Evolutionary conservation across 2,797 vertebrate species (phyloP), one percentile per base, ranked within the genome.

Genomic region (Carapus acus): DNA sequence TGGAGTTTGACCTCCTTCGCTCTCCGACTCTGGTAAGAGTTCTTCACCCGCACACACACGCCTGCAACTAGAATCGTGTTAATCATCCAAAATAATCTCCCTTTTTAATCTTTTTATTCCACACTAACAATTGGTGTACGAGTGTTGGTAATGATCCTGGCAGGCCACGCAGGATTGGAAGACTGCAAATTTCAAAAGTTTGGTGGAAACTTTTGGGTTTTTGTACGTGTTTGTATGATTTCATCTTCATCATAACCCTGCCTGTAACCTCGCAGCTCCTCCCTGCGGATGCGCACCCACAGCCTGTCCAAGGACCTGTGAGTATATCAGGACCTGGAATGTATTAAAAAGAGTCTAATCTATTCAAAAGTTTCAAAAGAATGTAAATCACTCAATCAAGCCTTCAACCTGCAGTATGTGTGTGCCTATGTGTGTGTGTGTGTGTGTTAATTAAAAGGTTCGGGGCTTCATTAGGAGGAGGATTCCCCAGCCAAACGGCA

Each of bases 391-490:
- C 24, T 27, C 24, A 27, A 5, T 4, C 9, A 9, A 5, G 24
- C 24, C 24, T 27, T 33, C n/a, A 41, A 3, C 15, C n/a, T 47
- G 23, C 15, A 12, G 11, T 23, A 19, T 54, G 16, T 43, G 38
- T 23, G 14, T 49, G 23, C 29, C 3, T 34, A 19, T 49, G 38
- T 39, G 44, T 27, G n/a, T 6, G 1, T 49, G 4, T 18, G 8
- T 57, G 7, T 54, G 12, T 62, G 63, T 64, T 59, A 7, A 19
- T 9, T 62, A 11, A 42, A 62, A 85, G 78, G 58, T 70, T 33
- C 67, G 24, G 2, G 81, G 83, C 22, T 79, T 83, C 57, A 76
- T 84, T 49, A 86, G 82, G 62, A 74, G 83, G 62, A 74, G 83
- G 54, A 53, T 84, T 37, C 71, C 33, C 0, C 15, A 68, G 21